Evolutionary conservation across 2,113 vertebrate genomes (phyloP).

Genomic region (Propithecus coquereli): DNA sequence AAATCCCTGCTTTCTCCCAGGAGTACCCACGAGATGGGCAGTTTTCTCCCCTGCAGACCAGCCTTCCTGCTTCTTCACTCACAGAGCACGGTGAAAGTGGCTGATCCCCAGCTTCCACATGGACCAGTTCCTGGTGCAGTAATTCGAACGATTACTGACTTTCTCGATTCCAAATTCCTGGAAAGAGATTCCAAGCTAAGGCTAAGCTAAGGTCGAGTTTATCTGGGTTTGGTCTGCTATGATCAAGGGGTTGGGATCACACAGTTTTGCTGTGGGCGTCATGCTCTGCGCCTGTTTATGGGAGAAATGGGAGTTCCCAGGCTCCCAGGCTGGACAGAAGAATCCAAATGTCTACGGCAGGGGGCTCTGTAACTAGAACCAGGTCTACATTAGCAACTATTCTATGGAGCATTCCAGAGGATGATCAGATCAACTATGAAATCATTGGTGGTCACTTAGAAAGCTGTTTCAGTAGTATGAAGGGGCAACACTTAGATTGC

Average conservation of each 20-base stretch:
- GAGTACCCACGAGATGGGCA: no score
- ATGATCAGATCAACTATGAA: not conserved
- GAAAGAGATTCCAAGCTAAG: not conserved
- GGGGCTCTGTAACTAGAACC: not conserved
- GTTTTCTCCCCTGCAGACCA: not conserved
- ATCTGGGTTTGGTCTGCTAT: not conserved
- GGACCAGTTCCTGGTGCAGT: not conserved
- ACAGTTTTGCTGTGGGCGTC: not conserved
- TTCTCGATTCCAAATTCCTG: not conserved
- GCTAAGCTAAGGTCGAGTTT: not conserved
- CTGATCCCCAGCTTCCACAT: no score
- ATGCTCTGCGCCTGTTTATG: not conserved
- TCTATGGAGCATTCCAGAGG: not conserved
- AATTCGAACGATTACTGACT: no score
- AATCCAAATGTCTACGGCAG: not conserved
- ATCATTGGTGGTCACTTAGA: not conserved
- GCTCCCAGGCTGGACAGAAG: not conserved
- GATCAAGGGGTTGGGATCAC: accelerated
- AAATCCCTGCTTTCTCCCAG: not conserved
- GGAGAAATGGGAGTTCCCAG: not conserved
- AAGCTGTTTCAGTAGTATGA: not conserved
- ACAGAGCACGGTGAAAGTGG: accelerated
- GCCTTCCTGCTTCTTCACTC: not conserved
- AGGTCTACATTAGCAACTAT: not conserved
- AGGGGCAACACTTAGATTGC: not conserved